Evolutionary conservation across 2,797 vertebrate species (phyloP).

Genomic region (Megaceryle alcyon): DNA sequence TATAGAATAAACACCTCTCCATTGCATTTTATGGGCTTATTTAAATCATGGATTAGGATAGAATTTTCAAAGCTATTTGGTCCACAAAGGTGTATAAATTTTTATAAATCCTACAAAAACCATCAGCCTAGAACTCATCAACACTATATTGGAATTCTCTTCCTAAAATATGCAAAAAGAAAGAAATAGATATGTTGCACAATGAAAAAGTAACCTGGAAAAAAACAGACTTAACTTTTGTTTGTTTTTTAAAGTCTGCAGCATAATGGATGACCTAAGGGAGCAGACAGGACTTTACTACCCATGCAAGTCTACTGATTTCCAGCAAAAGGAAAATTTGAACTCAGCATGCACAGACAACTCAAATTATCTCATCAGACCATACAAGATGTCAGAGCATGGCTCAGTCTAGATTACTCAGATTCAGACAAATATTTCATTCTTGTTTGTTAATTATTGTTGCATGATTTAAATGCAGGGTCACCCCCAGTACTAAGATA

Average conservation of each 20-base stretch:
- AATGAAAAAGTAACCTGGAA: background rate
- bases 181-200: background rate
- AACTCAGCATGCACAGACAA: slow-evolving; percentile 30
- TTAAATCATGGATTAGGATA: background rate
- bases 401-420: background rate
- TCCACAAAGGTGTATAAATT: background rate
- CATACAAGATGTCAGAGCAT: slow-evolving; percentile 9
- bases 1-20: background rate
- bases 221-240: background rate
- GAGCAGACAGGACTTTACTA: background rate
- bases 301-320: background rate
- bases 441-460: background rate
- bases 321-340: slow-evolving; percentile 26
- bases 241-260: background rate
- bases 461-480: background rate
- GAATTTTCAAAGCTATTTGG: background rate
- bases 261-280: background rate
- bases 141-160: background rate
- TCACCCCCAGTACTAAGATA: background rate
- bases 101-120: background rate
- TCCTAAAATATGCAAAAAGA: background rate
- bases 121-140: background rate
- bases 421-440: background rate
- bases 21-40: background rate
- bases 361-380: slow-evolving; percentile 15